Evolutionary conservation across 2,113 vertebrate species (phyloP), one percentile per base, ranked within the genome.

Genomic region (Notiomystis cincta): DNA sequence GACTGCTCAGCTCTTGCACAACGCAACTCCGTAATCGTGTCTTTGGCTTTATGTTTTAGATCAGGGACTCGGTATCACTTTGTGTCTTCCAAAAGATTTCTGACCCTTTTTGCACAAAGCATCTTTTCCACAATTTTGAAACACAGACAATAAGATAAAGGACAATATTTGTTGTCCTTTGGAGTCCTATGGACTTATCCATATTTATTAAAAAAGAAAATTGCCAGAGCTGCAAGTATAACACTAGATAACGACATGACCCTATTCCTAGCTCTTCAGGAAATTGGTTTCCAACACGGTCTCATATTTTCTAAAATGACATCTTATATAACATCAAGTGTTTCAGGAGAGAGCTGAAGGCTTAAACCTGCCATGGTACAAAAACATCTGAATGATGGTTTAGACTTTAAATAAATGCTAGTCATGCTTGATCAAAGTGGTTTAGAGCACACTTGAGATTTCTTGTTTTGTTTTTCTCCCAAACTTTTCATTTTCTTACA

Each of bases 251-350:
- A 95, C 40, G 0, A 44, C 37, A 57, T 45, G 83, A 92, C 72
- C 76, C 79, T 95, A 3, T 71, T 92, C 28, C n/a, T 92, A 79
- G 76, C 73, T 84, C 82, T 94, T 92, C 96, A 96, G 93, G 96
- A 97, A 96, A 97, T 96, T 97, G 93, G 65, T 93, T 97, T 95
- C 89, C 84, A 94, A 54, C 96, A 72, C 10, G 5, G 65, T 64
- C 48, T 94, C 84, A 20, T 94, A 87, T 94, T 94, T 96, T 93
- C 88, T 93, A 69, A 92, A 97, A 90, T 94, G 90, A 95, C 93
- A 96, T 69, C 72, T 93, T 95, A 66, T 16, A 65, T 67, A 93
- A 93, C 82, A 90, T 73, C 50, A 77, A 50, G 45, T 92, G 48
- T 89, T 96, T 71, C 65, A 92, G 61, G 60, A 81, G 45, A 87